A percentile compares a stretch with the other conserved stretches of the same genome.
Conservation (phyloP, 2,113 vertebrate species). For the Motacilla alba region DNA sequence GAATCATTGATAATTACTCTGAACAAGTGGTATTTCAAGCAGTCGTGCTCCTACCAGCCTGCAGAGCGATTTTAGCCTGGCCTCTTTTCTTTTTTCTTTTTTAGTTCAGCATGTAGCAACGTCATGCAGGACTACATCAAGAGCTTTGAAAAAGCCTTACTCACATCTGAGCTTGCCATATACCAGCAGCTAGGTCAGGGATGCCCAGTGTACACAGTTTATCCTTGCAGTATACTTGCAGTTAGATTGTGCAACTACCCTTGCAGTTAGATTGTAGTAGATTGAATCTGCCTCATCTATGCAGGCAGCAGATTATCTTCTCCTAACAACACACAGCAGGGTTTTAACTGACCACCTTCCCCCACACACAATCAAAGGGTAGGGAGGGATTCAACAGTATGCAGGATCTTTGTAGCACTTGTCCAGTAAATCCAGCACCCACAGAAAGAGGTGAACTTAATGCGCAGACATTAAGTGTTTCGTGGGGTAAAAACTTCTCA, state of each 20-base stretch:
- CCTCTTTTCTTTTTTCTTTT: not conserved
- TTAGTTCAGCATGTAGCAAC: not conserved
- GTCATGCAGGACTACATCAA: not conserved
- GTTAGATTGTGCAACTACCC: not conserved
- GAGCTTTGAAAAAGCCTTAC: not conserved
- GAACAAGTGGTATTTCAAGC: slow-evolving; percentile 28
- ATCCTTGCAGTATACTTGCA: not conserved
- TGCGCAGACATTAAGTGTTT: not conserved
- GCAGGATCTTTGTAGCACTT: not conserved
- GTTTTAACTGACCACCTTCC: not conserved
- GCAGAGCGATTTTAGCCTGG: not conserved
- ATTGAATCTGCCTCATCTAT: not conserved
- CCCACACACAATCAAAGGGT: not conserved
- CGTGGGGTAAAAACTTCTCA: not conserved
- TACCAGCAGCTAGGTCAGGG: not conserved
- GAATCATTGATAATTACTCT: slow-evolving; percentile 37
- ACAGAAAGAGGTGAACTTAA: not conserved
- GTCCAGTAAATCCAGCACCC: not conserved
- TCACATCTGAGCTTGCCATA: not conserved
- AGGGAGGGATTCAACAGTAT: not conserved
- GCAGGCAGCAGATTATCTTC: not conserved
- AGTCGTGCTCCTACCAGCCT: not conserved
- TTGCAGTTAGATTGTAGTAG: not conserved
- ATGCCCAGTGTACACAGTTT: not conserved
- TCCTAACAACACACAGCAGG: not conserved